These are phyloP conservation scores for Pygocentrus nattereri DNA, from an alignment of 2,797 vertebrate genomes.

Conservation along the genomic window DNA sequence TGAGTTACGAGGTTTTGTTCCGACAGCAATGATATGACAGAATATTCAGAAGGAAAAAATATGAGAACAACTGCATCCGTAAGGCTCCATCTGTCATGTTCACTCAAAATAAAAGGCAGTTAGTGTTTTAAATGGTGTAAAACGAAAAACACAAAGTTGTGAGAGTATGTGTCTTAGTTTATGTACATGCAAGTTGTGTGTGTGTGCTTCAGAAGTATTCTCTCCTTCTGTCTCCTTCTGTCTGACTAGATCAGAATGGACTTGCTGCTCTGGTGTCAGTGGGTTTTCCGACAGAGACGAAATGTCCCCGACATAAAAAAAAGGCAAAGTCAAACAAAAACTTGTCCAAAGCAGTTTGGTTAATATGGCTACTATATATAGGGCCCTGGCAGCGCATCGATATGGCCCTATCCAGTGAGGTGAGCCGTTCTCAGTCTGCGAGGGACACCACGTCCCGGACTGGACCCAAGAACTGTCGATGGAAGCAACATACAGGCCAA, in stretches of 20 bases:
- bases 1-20: too few species aligned
- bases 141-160: too few species aligned
- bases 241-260: neutral
- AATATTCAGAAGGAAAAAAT: too few species aligned
- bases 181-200: neutral
- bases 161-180: neutral
- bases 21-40: too few species aligned
- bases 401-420: slow-evolving; percentile 4
- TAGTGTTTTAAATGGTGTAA: too few species aligned
- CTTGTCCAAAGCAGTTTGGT: slow-evolving; percentile 41
- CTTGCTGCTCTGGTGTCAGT: neutral
- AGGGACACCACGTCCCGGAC: neutral
- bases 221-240: neutral
- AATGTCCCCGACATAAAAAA: slow-evolving; percentile 25
- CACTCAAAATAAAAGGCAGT: too few species aligned
- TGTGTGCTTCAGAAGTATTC: neutral
- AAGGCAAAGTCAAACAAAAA: slow-evolving; percentile 41
- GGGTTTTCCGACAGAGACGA: slow-evolving; percentile 12
- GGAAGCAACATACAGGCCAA: slow-evolving; percentile 46
- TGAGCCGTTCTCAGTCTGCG: neutral
- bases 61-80: too few species aligned
- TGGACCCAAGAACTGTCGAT: slow-evolving; percentile 49
- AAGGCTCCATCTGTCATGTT: too few species aligned
- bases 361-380: slow-evolving; percentile 45
- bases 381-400: slow-evolving; percentile 9